Conservation (phyloP, 2,797 vertebrate species). For the Spinus pinus region DNA sequence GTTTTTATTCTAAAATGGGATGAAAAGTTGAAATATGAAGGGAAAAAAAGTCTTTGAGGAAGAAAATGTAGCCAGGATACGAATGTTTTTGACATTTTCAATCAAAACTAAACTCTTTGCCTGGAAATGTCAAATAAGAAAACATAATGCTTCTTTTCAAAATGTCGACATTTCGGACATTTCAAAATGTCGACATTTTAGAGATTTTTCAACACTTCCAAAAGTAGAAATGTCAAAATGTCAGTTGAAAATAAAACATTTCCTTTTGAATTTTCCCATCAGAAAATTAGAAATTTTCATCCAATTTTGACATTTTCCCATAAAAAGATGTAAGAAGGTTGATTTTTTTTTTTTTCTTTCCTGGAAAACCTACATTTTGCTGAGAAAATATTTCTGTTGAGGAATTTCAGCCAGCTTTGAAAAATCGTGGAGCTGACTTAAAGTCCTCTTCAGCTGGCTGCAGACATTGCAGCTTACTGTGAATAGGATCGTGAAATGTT, state of each 20-base stretch:
- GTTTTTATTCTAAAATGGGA: constrained; percentile 63
- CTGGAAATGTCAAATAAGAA: constrained; percentile 70
- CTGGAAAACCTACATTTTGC: constrained; percentile 32
- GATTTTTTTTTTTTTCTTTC: background rate
- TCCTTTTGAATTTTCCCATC: constrained; percentile 59
- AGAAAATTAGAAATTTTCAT: constrained; percentile 67
- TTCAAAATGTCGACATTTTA: constrained; percentile 62
- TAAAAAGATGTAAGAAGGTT: constrained; percentile 23
- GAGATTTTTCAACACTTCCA: constrained; percentile 63
- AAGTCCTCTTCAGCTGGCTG: background rate
- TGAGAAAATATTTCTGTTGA: constrained; percentile 35
- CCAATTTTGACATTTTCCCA: constrained; percentile 49
- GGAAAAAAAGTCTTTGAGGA: constrained; percentile 46
- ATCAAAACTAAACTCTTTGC: constrained; percentile 69
- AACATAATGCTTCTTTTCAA: constrained; percentile 68
- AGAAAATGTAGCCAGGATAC: constrained; percentile 64
- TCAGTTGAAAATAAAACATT: constrained; percentile 61
- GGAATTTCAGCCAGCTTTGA: constrained; percentile 34
- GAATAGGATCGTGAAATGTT: background rate
- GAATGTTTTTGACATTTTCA: constrained; percentile 70
- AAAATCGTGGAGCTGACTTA: background rate
- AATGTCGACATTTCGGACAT: constrained; percentile 66
- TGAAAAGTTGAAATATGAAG: constrained; percentile 59
- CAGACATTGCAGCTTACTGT: background rate
- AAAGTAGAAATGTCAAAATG: constrained; percentile 68